Evolutionary conservation across 2,888 invertebrate species (phyloP), one percentile per base, ranked within the genome.

Genomic region (Physocephala rufipes): DNA sequence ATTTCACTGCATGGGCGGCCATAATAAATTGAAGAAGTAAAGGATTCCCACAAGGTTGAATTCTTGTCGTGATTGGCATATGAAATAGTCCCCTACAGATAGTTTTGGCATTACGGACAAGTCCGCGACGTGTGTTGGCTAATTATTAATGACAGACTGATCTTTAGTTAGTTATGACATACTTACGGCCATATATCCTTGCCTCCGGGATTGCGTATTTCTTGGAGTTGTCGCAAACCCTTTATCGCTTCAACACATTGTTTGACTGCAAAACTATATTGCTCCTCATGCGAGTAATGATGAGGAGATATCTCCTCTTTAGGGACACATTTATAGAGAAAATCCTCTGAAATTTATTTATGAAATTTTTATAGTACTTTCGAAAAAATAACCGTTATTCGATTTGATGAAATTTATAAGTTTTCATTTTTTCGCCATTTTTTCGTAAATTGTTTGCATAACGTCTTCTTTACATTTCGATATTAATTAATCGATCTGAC

Each of bases 1-100:
- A 93, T 90, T 95, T 90, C 36, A 97, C 83, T 0, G 96, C 91
- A 0, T 95, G 94, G 63, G 95, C 89, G 82, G 97, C 95, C 96
- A 97, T 96, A 1, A 93, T 90, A 83, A 91, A 93, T 85, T 97
- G 96, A 0, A 97, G 88, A 0, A 91, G 89, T 47, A 90, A 82
- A 0, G 90, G 84, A 72, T 80, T 83, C 12, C 83, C 84, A 1
- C 76, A 80, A 1, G 79, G 72, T 7, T 26, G 58, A 28, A 58
- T 58, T 15, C 58, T 58, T 16, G 58, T 28, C 13, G 26, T 26
- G 15, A 58, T 2, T 2, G 58, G 58, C 58, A 24, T 26, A 16
- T 7, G 15, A 58, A 26, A 13, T 1, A 28, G 9, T 24, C 24
- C 15, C 2, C 58, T 58, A 16, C 28, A 58, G 28, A 36, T 36